phyloP scores from a whole-genome alignment of 1,140 invertebrate genomes.

The Ceratina australensis region DNA sequence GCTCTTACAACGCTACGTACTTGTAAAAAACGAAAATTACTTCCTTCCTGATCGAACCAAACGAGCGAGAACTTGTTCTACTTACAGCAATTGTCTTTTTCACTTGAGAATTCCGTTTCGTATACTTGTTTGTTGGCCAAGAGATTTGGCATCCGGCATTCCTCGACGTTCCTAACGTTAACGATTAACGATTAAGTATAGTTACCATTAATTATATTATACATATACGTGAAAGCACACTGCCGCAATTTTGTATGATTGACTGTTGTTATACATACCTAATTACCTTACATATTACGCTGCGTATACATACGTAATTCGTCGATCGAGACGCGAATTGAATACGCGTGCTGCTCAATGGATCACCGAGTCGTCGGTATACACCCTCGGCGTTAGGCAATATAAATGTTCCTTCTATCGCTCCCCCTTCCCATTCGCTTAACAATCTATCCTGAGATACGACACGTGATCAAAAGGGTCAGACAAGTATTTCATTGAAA shows the following conservation, averaged over 20 bases:
- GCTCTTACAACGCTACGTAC: too few relatives aligned
- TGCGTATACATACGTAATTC: slow-evolving; percentile 44
- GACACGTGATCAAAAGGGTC: neutral
- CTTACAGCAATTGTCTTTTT: too few relatives aligned
- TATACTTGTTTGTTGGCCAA: neutral
- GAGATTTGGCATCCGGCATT: slow-evolving; percentile 41
- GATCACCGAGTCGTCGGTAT: neutral
- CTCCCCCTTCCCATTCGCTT: too few relatives aligned
- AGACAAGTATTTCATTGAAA: too few relatives aligned
- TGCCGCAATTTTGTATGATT: slow-evolving; percentile 73
- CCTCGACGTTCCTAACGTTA: slow-evolving; percentile 55
- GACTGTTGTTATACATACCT: slow-evolving; percentile 69
- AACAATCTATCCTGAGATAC: neutral
- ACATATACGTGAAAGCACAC: slow-evolving; percentile 68
- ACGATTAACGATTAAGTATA: slow-evolving; percentile 31
- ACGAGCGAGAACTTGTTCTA: too few relatives aligned
- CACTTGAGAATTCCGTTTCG: too few relatives aligned
- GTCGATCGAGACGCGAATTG: slow-evolving; percentile 46
- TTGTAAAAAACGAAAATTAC: too few relatives aligned
- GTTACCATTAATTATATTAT: slow-evolving; percentile 56
- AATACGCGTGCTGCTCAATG: slow-evolving; percentile 28
- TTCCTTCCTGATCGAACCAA: too few relatives aligned
- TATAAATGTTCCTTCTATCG: too few relatives aligned
- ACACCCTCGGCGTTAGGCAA: too few relatives aligned
- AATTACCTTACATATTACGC: slow-evolving; percentile 50